Evolutionary conservation across 2,888 invertebrate genomes (phyloP), one percentile per base, ranked within the genome.

Genomic region (Athalia cordata): DNA sequence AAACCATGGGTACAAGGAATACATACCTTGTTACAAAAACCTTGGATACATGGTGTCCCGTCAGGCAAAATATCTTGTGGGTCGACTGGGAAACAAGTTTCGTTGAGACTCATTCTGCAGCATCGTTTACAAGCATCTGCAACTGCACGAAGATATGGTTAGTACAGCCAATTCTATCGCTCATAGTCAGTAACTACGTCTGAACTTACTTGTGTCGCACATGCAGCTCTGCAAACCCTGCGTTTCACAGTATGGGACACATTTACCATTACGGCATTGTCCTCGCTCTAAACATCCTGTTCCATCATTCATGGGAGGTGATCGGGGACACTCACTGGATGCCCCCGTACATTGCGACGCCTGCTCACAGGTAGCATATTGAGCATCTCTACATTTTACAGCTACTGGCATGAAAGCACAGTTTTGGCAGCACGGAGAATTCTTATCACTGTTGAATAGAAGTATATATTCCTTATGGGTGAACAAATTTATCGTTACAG

Each of bases 1-100:
- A 9, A 1, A 13, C 9, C 9, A 64, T 64, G 49, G 3, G 29
- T 4, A 68, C 52, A 7, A 68, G 29, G 3, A 49, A 49, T 9
- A 67, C 4, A 67, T 89, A 96, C 96, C 93, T 96, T 96, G 90
- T 97, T 97, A 88, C 99, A 99, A 90, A 98, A 97, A 61, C 99
- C 99, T 91, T 98, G 97, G 86, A 98, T 96, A 88, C 99, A 99
- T 0, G 98, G 98, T 43, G 98, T 97, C 5, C 98, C 98, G 90
- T 98, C 97, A 0, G 97, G 96, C 77, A 98, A 91, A 81, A 97
- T 96, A 90, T 98, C 97, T 79, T 94, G 94, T 64, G 96, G 96
- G 81, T 96, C 96, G 15, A 97, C 96, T 0, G 97, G 97, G 87
- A 96, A 96, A 87, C 98, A 98, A 0, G 97, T 97, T 89, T 97